Conservation (phyloP, 2,888 invertebrate genomes). For the Trachelus stipa region DNA sequence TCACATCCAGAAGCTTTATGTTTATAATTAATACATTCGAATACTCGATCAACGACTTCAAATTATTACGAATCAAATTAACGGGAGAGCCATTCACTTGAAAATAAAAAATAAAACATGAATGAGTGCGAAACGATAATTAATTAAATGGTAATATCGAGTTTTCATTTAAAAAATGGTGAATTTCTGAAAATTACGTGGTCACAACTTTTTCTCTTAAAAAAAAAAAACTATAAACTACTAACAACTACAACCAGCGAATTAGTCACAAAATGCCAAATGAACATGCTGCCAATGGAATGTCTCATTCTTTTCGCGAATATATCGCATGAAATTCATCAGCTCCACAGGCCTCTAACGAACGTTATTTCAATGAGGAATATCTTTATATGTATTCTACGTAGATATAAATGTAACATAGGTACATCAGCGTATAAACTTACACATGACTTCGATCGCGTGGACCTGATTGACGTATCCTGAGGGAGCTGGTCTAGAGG, state of each 20-base stretch:
- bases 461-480: conserved; percentile 79
- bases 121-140: background rate
- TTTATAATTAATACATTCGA: background rate
- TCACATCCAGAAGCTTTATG: background rate
- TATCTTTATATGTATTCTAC: too few relatives aligned
- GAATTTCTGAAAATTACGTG: too few relatives aligned
- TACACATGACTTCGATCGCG: conserved; percentile 83
- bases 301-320: too few relatives aligned
- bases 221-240: too few relatives aligned
- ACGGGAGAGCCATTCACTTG: background rate
- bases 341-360: too few relatives aligned
- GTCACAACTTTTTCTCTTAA: too few relatives aligned
- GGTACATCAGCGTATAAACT: conserved; percentile 57
- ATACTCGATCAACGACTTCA: background rate
- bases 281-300: too few relatives aligned
- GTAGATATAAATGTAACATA: background rate
- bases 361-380: too few relatives aligned
- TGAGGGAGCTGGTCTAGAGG: conserved; percentile 75
- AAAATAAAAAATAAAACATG: background rate
- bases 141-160: background rate
- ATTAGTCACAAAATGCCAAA: too few relatives aligned
- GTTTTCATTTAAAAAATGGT: too few relatives aligned
- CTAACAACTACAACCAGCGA: too few relatives aligned
- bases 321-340: too few relatives aligned
- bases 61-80: background rate